Conservation (phyloP, 2,888 invertebrate genomes). For the Drosophila hamatofila region DNA sequence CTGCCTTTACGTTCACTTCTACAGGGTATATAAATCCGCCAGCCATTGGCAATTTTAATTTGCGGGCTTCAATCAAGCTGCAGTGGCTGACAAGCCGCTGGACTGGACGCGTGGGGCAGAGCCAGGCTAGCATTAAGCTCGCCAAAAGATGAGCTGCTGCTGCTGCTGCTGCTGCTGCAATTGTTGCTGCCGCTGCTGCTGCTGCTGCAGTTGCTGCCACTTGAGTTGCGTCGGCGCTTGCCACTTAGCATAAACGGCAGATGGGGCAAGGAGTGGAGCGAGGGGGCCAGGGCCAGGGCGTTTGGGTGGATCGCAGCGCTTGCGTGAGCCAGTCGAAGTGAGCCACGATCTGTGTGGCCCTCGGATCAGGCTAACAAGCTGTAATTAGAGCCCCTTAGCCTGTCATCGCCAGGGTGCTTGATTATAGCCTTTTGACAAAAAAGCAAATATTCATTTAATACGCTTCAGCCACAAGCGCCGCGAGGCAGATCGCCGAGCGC, state of each 20-base stretch:
- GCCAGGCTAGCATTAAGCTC: slow-evolving; percentile 13
- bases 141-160: slow-evolving; percentile 43
- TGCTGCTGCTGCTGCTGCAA: not conserved
- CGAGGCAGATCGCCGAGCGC: slow-evolving; percentile 46
- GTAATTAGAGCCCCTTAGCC: slow-evolving; percentile 85
- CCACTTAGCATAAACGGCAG: slow-evolving; percentile 77
- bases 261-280: not conserved
- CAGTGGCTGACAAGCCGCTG: slow-evolving; percentile 31
- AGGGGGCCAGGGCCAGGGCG: slow-evolving; percentile 6
- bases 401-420: slow-evolving; percentile 85
- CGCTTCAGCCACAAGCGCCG: slow-evolving; percentile 67
- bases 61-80: slow-evolving; percentile 74
- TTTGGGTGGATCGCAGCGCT: slow-evolving; percentile 17
- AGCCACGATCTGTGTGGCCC: slow-evolving; percentile 79
- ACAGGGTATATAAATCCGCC: slow-evolving; percentile 6
- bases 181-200: not conserved
- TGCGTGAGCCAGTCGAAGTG: slow-evolving; percentile 30
- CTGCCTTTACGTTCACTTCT: not conserved
- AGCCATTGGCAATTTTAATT: slow-evolving; percentile 65
- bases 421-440: slow-evolving; percentile 84
- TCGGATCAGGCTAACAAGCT: slow-evolving; percentile 83
- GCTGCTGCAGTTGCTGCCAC: slow-evolving; percentile 23
- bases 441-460: slow-evolving; percentile 85
- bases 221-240: slow-evolving; percentile 64
- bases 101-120: slow-evolving; percentile 8